Evolutionary conservation across 30 jellyfish, hydroid and myxozoan species (phyloP), one percentile per base, ranked within the genome.

Genomic region (Catostylus mosaicus): DNA sequence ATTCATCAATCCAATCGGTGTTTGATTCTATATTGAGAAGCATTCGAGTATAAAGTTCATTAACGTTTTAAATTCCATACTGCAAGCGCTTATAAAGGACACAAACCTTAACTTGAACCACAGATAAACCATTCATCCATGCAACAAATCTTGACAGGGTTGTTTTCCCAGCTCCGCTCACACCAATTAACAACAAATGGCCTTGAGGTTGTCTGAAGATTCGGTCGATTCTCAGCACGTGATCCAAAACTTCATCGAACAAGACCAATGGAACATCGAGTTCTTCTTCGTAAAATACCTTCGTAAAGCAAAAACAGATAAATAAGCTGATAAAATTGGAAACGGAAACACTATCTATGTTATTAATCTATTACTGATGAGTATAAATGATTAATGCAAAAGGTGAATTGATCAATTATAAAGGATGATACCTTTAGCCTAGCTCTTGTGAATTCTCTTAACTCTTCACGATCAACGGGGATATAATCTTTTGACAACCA

Each of bases 71-170:
- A n/a, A n/a, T n/a, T n/a, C n/a, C n/a, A n/a, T n/a, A n/a, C n/a
- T n/a, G n/a, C n/a, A n/a, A n/a, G n/a, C n/a, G n/a, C n/a, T n/a
- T n/a, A n/a, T n/a, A n/a, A n/a, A n/a, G n/a, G 14, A 52, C 7
- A 52, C 67, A 20, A 20, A 93, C 99, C 96, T 94, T 94, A 88
- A 94, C 99, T 84, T 94, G 99, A 0, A 94, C 97, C 18, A 94
- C 99, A 0, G 99, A 94, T 35, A 94, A 67, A 7, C 99, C 99
- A 73, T 94, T 94, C 99, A 94, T 94, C 99, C 99, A 94, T 19
- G 99, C 99, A n/a, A 94, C 99, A 60, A 94, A 94, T 24, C 99
- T 82, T 56, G 99, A 94, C 77, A 94, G 60, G 7, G 99, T 94
- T 31, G 99, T 94, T 52, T 94, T 94, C 18, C 99, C 99, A 3